phyloP scores from a whole-genome alignment of 2,113 vertebrate genomes.

The Labeo rohita region DNA sequence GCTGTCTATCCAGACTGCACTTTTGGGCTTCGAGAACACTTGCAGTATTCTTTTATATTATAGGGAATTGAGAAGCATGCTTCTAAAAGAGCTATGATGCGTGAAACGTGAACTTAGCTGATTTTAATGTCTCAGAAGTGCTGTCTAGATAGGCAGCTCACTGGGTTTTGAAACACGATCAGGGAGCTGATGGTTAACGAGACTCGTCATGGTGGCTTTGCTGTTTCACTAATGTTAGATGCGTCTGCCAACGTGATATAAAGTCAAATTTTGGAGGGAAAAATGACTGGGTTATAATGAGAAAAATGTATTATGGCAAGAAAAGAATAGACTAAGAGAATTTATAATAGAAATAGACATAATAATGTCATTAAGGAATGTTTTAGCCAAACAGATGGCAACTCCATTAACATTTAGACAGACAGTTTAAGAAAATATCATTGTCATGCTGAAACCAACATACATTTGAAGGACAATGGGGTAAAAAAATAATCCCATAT shows the following conservation, averaged over 20 bases:
- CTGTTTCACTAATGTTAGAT: neutral
- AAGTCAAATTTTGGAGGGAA: neutral
- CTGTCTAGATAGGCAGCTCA: neutral
- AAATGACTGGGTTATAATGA: neutral
- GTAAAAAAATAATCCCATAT: neutral
- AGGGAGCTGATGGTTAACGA: neutral
- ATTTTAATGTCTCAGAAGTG: neutral
- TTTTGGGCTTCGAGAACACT: neutral
- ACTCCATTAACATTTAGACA: neutral
- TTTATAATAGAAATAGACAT: neutral
- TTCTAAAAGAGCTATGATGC: neutral
- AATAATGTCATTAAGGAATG: neutral
- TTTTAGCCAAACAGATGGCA: neutral
- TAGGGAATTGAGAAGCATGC: neutral
- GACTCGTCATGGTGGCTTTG: slow-evolving; percentile 5
- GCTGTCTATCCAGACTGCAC: neutral
- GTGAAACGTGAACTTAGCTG: no score
- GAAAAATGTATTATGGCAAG: neutral
- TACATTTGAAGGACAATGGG: neutral
- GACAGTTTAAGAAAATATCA: neutral
- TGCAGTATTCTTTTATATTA: neutral
- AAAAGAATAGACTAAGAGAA: neutral
- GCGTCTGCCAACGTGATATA: neutral
- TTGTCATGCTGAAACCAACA: neutral
- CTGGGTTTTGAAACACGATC: neutral